phyloP scores from a whole-genome alignment of 2,797 vertebrate species.

The Botia kubotai region DNA sequence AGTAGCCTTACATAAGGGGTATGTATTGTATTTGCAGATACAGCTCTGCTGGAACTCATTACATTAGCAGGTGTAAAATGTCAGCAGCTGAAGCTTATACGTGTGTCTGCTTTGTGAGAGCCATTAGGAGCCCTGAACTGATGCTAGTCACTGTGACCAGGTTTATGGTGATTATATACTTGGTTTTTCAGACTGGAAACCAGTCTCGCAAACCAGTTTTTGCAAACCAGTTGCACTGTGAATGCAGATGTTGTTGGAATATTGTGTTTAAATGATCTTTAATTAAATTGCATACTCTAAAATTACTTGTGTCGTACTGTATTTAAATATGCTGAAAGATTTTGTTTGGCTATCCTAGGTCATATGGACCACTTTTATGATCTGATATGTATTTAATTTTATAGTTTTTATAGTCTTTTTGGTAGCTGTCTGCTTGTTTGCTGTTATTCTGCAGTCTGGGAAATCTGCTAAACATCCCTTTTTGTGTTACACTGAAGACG shows the following conservation, averaged over 20 bases:
- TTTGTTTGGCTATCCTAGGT: too few species aligned
- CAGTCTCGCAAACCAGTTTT: too few species aligned
- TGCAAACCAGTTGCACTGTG: not conserved
- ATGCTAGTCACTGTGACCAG: not conserved
- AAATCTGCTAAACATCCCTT: too few species aligned
- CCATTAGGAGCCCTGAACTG: constrained; percentile 8
- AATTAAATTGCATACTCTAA: not conserved
- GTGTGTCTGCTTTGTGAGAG: not conserved
- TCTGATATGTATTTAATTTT: too few species aligned
- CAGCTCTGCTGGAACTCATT: constrained; percentile 7
- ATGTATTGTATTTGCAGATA: not conserved
- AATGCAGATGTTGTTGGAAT: not conserved
- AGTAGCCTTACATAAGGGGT: constrained; percentile 3
- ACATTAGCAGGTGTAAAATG: constrained; percentile 22
- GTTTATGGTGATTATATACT: not conserved
- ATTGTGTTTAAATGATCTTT: not conserved
- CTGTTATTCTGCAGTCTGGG: too few species aligned
- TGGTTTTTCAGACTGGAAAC: not conserved
- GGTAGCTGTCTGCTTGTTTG: too few species aligned
- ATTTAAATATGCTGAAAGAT: too few species aligned
- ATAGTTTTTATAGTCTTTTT: too few species aligned
- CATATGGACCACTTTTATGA: too few species aligned
- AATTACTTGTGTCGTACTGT: too few species aligned
- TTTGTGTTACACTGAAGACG: too few species aligned
- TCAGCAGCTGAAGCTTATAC: not conserved